phyloP scores from a whole-genome alignment of 2,888 invertebrate species.

The Cheilosia scutellata region DNA sequence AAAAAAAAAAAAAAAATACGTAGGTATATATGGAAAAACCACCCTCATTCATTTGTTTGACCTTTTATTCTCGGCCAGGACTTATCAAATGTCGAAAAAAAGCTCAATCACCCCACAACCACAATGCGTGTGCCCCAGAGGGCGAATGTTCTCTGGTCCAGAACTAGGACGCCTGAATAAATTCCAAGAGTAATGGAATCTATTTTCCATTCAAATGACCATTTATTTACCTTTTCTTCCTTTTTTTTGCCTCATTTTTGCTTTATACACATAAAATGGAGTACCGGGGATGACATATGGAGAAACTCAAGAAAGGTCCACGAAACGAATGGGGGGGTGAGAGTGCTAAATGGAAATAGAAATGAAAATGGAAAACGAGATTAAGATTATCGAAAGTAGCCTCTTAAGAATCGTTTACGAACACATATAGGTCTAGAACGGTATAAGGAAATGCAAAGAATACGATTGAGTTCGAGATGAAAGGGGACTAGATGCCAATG shows the following conservation, averaged over 20 bases:
- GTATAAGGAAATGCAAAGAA: slow-evolving; percentile 56
- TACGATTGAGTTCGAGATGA: slow-evolving; percentile 10
- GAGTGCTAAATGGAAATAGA: slow-evolving; percentile 75
- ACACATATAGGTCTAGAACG: not conserved
- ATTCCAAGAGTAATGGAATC: slow-evolving; percentile 75
- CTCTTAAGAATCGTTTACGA: slow-evolving; percentile 70
- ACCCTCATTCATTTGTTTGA: slow-evolving; percentile 68
- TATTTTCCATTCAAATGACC: slow-evolving; percentile 76
- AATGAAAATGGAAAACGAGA: slow-evolving; percentile 75
- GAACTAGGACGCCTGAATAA: slow-evolving; percentile 57
- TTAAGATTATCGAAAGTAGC: slow-evolving; percentile 76
- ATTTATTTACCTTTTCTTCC: slow-evolving; percentile 71
- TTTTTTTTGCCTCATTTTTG: slow-evolving; percentile 14
- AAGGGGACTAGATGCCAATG: not conserved
- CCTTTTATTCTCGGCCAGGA: slow-evolving; percentile 60
- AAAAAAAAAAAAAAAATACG: slow-evolving; percentile 10
- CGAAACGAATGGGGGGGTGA: slow-evolving; percentile 14
- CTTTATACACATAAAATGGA: slow-evolving; percentile 47
- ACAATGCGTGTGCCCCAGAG: slow-evolving; percentile 57
- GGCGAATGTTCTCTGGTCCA: slow-evolving; percentile 39
- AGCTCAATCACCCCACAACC: slow-evolving; percentile 41
- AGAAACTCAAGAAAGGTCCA: slow-evolving; percentile 55
- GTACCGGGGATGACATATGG: slow-evolving; percentile 71
- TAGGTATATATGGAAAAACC: slow-evolving; percentile 32
- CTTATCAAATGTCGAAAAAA: slow-evolving; percentile 57